These are phyloP conservation scores for Drusus annulatus DNA, from an alignment of 1,140 invertebrate genomes.

Conservation along the genomic window DNA sequence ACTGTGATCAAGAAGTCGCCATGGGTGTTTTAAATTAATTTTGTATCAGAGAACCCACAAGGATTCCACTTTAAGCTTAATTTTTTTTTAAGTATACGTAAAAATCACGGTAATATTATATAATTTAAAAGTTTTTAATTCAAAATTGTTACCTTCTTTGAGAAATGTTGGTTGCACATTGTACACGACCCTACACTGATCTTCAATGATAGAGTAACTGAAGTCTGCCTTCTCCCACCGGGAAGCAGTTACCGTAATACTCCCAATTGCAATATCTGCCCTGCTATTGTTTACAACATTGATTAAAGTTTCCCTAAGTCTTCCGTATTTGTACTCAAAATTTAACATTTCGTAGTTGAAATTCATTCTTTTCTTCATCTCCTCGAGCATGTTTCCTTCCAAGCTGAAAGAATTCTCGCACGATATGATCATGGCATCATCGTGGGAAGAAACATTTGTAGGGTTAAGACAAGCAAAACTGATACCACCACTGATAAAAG, in stretches of 20 bases:
- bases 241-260: slow-evolving; percentile 19
- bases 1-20: no score
- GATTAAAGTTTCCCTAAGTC: not conserved
- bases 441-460: not conserved
- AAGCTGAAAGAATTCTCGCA: slow-evolving; percentile 6
- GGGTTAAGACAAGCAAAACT: slow-evolving; percentile 1
- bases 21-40: no score
- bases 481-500: not conserved
- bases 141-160: slow-evolving; percentile 11
- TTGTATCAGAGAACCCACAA: no score
- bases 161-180: not conserved
- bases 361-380: slow-evolving; percentile 20
- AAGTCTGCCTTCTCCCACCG: not conserved
- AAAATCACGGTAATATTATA: no score
- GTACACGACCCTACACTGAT: slow-evolving; percentile 1
- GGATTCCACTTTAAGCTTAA: no score
- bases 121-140: no score
- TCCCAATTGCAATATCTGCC: not conserved
- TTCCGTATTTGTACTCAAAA: slow-evolving; percentile 2
- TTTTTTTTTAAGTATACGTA: no score
- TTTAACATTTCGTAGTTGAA: not conserved
- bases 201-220: not conserved
- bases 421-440: not conserved
- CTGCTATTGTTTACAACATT: not conserved
- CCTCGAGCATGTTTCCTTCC: slow-evolving; percentile 14